Evolutionary conservation across 2,888 invertebrate species (phyloP), one percentile per base, ranked within the genome.

Genomic region (Gymnoscelis rufifasciata): DNA sequence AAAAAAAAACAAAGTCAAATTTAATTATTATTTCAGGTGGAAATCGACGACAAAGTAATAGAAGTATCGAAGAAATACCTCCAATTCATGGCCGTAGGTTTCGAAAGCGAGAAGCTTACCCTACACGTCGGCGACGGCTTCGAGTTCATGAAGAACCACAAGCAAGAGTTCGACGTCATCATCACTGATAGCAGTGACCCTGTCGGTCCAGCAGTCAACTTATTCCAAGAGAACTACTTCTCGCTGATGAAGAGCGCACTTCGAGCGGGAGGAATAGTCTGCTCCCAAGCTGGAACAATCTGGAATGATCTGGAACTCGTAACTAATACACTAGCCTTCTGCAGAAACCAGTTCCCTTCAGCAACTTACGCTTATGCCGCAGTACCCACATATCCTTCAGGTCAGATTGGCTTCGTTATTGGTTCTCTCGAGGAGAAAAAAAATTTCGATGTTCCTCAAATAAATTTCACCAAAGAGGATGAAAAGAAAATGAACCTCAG

Each of bases 101-200:
- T 98, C 65, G 89, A 92, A 1, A 93, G 93, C 70, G 92, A 94
- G 0, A 98, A 98, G 78, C 78, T 99, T 12, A 92, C 90, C 0
- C 82, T 99, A 0, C 92, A 93, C 67, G 93, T 98, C 30, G 95
- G 95, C 0, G 99, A 99, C 78, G 99, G 99, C 0, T 97, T 97
- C 71, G 94, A 97, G 61, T 99, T 95, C 77, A 94, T 99, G 92
- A 93, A 94, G 66, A 91, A 94, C 40, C 94, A 97, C 71, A 90
- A 90, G 46, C 90, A 92, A 29, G 93, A 95, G 78, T 99, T 97
- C 76, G 99, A 99, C 83, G 96, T 99, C 31, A 97, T 99, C 56
- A 98, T 99, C 44, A 99, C 99, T 0, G 99, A 99, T 76, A 98
- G 98, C 55, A 97, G 98, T 29, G 99, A 99, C 88, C 99, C 99